Conservation (phyloP, 2,888 invertebrate species). For the Chymomyza fuscimana region DNA sequence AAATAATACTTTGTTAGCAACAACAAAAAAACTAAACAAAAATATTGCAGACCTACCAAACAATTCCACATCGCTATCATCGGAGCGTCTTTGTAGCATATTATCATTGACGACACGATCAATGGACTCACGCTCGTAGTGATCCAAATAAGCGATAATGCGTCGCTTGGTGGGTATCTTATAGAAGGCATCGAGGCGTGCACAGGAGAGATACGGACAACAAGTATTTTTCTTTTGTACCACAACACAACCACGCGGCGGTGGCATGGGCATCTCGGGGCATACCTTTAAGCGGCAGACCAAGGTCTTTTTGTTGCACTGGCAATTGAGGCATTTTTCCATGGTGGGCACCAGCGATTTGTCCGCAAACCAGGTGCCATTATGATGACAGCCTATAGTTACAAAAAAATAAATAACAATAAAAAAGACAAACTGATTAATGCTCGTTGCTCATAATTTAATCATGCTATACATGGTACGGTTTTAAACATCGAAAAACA, state of each 20-base stretch:
- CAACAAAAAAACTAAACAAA: constrained; percentile 24
- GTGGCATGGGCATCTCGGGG: constrained; percentile 86
- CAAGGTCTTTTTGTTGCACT: constrained; percentile 86
- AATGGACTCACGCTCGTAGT: constrained; percentile 77
- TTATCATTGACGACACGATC: constrained; percentile 78
- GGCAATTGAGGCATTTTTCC: constrained; percentile 89
- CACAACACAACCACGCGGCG: constrained; percentile 87
- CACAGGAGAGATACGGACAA: constrained; percentile 89
- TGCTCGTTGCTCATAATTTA: too few species aligned
- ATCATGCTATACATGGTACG: not conserved
- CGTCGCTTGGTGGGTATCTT: constrained; percentile 75
- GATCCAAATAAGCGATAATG: constrained; percentile 78
- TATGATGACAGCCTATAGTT: constrained; percentile 85
- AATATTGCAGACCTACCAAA: constrained; percentile 47
- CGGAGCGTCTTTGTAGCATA: constrained; percentile 75
- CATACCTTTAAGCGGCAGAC: constrained; percentile 89
- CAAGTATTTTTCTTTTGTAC: constrained; percentile 86
- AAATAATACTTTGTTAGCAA: too few species aligned
- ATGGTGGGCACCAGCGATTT: constrained; percentile 85
- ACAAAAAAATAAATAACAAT: constrained; percentile 7
- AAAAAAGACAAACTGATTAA: too few species aligned
- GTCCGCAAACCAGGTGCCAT: constrained; percentile 85
- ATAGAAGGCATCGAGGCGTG: constrained; percentile 81
- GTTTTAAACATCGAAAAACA: constrained; percentile 1
- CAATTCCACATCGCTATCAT: constrained; percentile 77